phyloP scores from a whole-genome alignment of 2,113 vertebrate species.

The Neogale vison region DNA sequence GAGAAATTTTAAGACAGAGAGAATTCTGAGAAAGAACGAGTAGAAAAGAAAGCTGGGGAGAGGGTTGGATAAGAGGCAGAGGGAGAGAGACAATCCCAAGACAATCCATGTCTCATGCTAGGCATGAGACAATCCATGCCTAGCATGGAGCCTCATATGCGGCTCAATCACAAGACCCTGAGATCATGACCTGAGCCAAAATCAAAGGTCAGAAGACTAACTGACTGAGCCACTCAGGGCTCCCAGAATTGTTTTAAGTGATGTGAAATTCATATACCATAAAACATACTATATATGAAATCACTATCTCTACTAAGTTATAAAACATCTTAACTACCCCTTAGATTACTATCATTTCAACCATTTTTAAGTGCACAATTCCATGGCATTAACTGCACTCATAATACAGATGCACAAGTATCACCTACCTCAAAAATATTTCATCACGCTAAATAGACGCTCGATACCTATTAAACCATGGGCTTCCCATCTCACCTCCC shows the following conservation, averaged over 20 bases:
- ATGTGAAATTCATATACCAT: neutral
- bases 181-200: neutral
- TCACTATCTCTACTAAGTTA: neutral
- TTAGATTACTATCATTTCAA: neutral
- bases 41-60: no score
- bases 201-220: neutral
- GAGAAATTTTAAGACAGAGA: neutral
- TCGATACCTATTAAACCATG: neutral
- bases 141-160: neutral
- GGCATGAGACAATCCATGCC: no score
- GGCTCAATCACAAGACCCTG: neutral
- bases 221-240: neutral
- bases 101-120: no score
- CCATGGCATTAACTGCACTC: neutral
- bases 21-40: neutral
- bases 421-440: neutral
- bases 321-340: no score
- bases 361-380: neutral
- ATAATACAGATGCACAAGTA: neutral
- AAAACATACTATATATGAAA: neutral
- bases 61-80: neutral
- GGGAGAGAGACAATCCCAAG: neutral
- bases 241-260: neutral
- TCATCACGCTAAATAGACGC: neutral
- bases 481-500: neutral